Base-by-base conservation (phyloP, 2,113 vertebrate species). In the Varanus komodoensis region DNA sequence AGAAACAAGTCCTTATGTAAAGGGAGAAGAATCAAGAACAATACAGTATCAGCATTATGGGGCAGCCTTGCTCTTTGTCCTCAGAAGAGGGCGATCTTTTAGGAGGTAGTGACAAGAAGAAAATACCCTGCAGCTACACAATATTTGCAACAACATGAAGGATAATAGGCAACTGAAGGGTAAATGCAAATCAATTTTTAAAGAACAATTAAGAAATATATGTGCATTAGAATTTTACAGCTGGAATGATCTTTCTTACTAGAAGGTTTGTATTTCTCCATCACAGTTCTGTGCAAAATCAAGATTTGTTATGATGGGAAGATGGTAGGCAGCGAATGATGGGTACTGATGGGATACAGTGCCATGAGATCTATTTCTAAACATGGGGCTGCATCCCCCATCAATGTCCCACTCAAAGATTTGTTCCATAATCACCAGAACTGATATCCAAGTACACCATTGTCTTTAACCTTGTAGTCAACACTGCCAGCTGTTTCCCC, bases 91-190 rank as follows among this genome's bases (percentile, higher is more conserved):
- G 94, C 77, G 92, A 0, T 23, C 74, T 87, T 87, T 61, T 91
- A 94, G 90, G 88, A 87, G 71, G 91, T 0, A 93, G 93, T 90
- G 92, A 93, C 90, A 0, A 0, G 7, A 84, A 94, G 82, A 75
- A 93, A 94, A 95, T 94, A 94, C 89, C 83, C 89, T 85, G 83
- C 83, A 80, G 69, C 74, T 85, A 79, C 64, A 69, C 74, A 89
- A 82, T 67, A 67, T 44, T 80, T 83, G 52, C 80, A 82, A 89
- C 74, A 79, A 29, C 44, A 44, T 80, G 77, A 69, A 88, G 19
- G 29, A 52, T 34, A 88, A 80, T 29, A 27, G 64, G 67, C n/a
- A 80, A 88, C 77, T 48, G 79, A 68, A 80, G 44, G 32, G 61
- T 69, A 77, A 44, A 84, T 84, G 54, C 71, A 85, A 69, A 54